Base-by-base conservation (phyloP, 2,888 invertebrate species). In the Matsumyia berberina region DNA sequence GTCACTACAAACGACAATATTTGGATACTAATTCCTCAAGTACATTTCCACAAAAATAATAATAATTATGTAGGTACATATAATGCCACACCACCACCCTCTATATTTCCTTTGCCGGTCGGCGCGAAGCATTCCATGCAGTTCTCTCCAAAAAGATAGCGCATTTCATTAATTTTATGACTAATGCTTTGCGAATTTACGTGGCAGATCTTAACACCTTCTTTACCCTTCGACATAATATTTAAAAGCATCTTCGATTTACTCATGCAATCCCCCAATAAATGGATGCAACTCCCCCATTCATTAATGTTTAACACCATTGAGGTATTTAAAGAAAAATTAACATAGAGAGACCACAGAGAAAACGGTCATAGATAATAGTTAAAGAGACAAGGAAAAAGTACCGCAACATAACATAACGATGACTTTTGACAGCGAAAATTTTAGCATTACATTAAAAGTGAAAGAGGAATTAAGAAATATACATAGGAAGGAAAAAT, bases 161-260 rank as follows among this genome's bases (percentile, higher is more conserved):
- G 55, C 9, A 55, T 55, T 55, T 55, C 35, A 55, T 49, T 24
- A 24, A 15, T 55, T 55, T 35, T 35, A 55, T 55, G 17, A 7
- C 8, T 35, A 15, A 55, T 15, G 12, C 55, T 55, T 33, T 55
- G 55, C 7, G 24, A 11, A 15, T 55, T 55, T 35, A 9, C 9
- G 24, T 49, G 49, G n/a, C 49, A 49, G 9, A 49, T 49, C 8
- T 24, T 19, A 9, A 49, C 9, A 4, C 49, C 24, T 7, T 44
- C 15, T 15, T 44, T 4, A 51, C 2, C 11, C n/a, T 29, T 29
- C 2, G 3, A 29, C 9, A 35, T 5, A 35, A 55, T 55, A 15
- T 55, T 55, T 31, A 55, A 9, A 33, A 33, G 35, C 55, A 31
- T 15, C 35, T 35, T 35, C 7, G 33, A 15, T 8, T 33, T 55